A percentile compares a stretch with the other conserved stretches of the same genome.
These are phyloP conservation scores for Odontomyia ornata DNA, from an alignment of 2,888 invertebrate genomes.

Conservation along the genomic window DNA sequence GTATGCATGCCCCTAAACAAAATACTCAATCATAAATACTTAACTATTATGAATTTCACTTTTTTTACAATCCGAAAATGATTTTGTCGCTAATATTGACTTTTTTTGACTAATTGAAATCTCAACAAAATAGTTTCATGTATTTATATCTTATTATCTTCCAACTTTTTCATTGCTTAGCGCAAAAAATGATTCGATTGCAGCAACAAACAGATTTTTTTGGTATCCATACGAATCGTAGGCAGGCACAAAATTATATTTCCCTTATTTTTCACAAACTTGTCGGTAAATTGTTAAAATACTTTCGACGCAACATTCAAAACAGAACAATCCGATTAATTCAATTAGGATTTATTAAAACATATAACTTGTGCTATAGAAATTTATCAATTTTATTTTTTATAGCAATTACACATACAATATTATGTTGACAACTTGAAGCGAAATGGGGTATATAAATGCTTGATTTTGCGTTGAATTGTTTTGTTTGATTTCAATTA, in stretches of 20 bases:
- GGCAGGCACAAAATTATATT: conserved; percentile 49
- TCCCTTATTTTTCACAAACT: conserved; percentile 12
- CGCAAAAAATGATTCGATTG: background rate
- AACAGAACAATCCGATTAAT: background rate
- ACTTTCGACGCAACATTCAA: background rate
- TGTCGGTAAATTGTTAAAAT: background rate
- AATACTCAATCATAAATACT: conserved; percentile 18
- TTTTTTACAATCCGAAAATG: conserved; percentile 14
- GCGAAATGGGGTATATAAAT: too few species aligned
- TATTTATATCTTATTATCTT: background rate
- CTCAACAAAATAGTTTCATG: conserved; percentile 19
- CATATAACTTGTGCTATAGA: conserved; percentile 20
- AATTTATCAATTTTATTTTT: conserved; percentile 18
- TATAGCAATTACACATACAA: conserved; percentile 1
- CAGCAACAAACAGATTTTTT: conserved; percentile 13
- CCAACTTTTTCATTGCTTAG: too few species aligned
- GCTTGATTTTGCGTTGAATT: too few species aligned
- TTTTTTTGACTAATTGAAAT: conserved; percentile 29
- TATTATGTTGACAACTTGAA: background rate
- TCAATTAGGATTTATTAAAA: conserved; percentile 9
- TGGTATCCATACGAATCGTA: background rate
- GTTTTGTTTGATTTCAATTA: too few species aligned
- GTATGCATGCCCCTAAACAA: conserved; percentile 10
- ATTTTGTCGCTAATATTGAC: conserved; percentile 48
- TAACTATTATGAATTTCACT: background rate